phyloP scores from a whole-genome alignment of 2,113 vertebrate species.

The Platichthys flesus region DNA sequence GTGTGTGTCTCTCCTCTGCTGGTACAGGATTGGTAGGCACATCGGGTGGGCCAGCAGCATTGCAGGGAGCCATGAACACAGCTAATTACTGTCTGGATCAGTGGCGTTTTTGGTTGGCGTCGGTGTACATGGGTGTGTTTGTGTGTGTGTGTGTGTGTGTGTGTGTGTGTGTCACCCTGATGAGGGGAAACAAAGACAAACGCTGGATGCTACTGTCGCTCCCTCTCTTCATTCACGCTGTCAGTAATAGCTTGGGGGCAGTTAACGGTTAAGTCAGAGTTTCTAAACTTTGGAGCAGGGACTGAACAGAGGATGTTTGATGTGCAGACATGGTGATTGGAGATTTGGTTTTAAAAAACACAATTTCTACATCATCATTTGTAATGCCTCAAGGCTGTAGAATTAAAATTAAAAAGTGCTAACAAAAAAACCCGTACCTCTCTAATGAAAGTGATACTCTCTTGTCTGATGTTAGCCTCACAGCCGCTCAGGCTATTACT shows the following conservation, averaged over 20 bases:
- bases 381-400: not conserved
- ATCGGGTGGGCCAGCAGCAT: constrained; percentile 54
- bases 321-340: constrained; percentile 2
- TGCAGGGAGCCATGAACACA: constrained; percentile 60
- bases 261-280: constrained; percentile 20
- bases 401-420: not conserved
- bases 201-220: constrained; percentile 29
- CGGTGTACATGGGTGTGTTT: not conserved
- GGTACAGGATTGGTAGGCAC: constrained; percentile 49
- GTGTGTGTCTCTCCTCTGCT: constrained; percentile 6
- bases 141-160: constrained; percentile 25
- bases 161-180: constrained; percentile 30
- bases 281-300: constrained; percentile 11
- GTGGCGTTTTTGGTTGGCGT: constrained; percentile 42
- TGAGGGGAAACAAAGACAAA: constrained; percentile 55
- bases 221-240: constrained; percentile 42
- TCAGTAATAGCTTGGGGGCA: constrained; percentile 13
- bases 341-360: constrained; percentile 14
- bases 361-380: not conserved
- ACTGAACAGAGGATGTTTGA: not conserved
- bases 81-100: constrained; percentile 72
- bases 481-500: not conserved
- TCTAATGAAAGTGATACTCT: not conserved
- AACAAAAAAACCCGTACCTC: not conserved
- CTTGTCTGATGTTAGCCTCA: not conserved